These are phyloP conservation scores for Datnioides undecimradiatus DNA, from an alignment of 2,113 vertebrate genomes.

Conservation along the genomic window DNA sequence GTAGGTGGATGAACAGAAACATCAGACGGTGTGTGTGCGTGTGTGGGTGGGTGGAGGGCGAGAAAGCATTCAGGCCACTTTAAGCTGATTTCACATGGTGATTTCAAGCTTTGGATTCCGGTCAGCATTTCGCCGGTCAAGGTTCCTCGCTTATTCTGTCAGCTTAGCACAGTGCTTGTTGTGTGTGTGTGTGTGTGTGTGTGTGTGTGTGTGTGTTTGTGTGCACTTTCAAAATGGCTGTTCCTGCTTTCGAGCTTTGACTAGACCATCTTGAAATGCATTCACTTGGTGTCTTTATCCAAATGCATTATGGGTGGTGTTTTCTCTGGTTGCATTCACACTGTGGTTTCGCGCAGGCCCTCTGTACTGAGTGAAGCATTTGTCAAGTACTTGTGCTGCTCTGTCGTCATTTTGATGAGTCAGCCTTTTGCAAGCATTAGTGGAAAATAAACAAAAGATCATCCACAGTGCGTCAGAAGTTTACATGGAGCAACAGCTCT, in stretches of 20 bases:
- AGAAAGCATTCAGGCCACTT: slow-evolving; percentile 8
- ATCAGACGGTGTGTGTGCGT: not conserved
- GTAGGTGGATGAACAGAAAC: slow-evolving; percentile 25
- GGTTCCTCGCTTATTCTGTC: slow-evolving; percentile 6
- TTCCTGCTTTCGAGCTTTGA: not conserved
- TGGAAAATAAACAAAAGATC: slow-evolving; percentile 1
- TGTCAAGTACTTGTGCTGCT: slow-evolving; percentile 9
- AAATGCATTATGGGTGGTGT: not conserved
- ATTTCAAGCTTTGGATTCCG: slow-evolving; percentile 14
- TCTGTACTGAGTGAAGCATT: not conserved
- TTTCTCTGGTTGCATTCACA: not conserved
- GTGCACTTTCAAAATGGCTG: not conserved
- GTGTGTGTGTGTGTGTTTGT: slow-evolving; percentile 3
- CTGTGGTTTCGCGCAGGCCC: not conserved
- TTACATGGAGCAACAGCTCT: not conserved
- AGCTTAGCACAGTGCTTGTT: not conserved
- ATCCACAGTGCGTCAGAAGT: not conserved
- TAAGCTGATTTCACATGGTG: slow-evolving; percentile 24
- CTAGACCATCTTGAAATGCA: not conserved
- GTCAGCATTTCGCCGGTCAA: slow-evolving; percentile 6
- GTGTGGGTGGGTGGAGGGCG: not conserved
- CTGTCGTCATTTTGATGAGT: slow-evolving; percentile 21
- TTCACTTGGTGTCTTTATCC: not conserved
- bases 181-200: slow-evolving; percentile 1
- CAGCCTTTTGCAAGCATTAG: not conserved